phyloP scores from a whole-genome alignment of 2,888 invertebrate genomes.

The Carcina quercana region DNA sequence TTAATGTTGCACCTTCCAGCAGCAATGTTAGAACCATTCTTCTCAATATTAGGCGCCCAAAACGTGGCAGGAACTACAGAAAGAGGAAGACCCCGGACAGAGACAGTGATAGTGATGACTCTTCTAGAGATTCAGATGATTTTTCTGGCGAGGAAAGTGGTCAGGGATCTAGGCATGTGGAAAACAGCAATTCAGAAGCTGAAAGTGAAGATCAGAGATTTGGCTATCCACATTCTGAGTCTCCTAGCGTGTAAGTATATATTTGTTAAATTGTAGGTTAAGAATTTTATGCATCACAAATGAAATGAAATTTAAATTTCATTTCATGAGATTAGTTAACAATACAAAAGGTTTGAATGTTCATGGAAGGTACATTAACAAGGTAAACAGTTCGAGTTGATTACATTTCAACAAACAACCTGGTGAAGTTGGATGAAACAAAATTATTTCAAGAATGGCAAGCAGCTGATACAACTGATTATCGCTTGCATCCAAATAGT shows the following conservation, averaged over 20 bases:
- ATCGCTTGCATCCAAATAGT: too few species aligned
- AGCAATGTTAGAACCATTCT: slow-evolving; percentile 51
- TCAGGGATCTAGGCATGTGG: slow-evolving; percentile 23
- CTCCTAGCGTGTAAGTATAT: slow-evolving; percentile 39
- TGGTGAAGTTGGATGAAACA: too few species aligned
- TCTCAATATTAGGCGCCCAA: slow-evolving; percentile 45
- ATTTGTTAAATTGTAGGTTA: too few species aligned
- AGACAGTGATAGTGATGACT: slow-evolving; percentile 50
- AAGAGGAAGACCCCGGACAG: slow-evolving; percentile 56
- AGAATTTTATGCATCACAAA: background rate
- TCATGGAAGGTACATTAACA: background rate
- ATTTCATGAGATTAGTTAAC: too few species aligned
- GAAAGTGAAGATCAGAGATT: slow-evolving; percentile 37
- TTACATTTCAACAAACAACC: too few species aligned
- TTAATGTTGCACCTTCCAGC: slow-evolving; percentile 48
- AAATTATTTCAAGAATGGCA: too few species aligned
- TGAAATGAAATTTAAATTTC: background rate
- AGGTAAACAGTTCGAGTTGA: background rate
- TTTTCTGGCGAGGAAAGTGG: slow-evolving; percentile 38
- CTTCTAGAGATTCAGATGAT: slow-evolving; percentile 59
- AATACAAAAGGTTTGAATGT: background rate
- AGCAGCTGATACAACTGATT: too few species aligned
- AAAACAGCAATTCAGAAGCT: slow-evolving; percentile 34
- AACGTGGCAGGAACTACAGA: slow-evolving; percentile 47
- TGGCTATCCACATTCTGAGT: slow-evolving; percentile 33